These are phyloP conservation scores for Ostrea edulis DNA, from an alignment of 1,140 invertebrate species.

Conservation along the genomic window DNA sequence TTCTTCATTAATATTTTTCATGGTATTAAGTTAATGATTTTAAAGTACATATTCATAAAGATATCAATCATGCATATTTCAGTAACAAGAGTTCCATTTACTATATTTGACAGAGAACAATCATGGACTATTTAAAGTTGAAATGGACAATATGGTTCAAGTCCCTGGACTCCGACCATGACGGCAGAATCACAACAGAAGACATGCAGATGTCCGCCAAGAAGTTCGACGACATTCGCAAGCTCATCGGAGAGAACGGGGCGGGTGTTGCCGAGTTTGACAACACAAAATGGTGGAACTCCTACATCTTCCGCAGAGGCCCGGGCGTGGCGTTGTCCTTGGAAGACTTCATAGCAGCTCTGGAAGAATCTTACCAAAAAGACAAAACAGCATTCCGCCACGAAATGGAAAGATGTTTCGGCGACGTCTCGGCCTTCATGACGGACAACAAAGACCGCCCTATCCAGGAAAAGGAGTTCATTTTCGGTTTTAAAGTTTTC, in stretches of 20 bases:
- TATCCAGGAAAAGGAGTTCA: slow-evolving; percentile 25
- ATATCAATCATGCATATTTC: too few species aligned
- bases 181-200: not conserved
- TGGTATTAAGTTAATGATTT: too few species aligned
- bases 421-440: slow-evolving; percentile 7
- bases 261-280: not conserved
- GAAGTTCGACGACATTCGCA: slow-evolving; percentile 35
- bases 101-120: too few species aligned
- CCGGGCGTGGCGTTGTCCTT: not conserved
- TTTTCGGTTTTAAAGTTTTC: slow-evolving; percentile 40
- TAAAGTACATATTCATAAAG: too few species aligned
- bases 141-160: slow-evolving; percentile 44
- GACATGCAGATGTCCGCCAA: slow-evolving; percentile 31
- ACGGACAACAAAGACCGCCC: slow-evolving; percentile 17
- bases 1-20: too few species aligned
- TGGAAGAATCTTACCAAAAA: not conserved
- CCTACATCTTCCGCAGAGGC: slow-evolving; percentile 36
- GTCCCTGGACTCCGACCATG: slow-evolving; percentile 40
- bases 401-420: slow-evolving; percentile 44
- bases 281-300: slow-evolving; percentile 45
- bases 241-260: not conserved
- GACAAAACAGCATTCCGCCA: slow-evolving; percentile 26
- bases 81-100: too few species aligned
- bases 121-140: slow-evolving; percentile 38
- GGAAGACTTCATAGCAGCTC: not conserved